These are phyloP conservation scores for Numenius arquata DNA, from an alignment of 2,113 vertebrate genomes.

Conservation along the genomic window DNA sequence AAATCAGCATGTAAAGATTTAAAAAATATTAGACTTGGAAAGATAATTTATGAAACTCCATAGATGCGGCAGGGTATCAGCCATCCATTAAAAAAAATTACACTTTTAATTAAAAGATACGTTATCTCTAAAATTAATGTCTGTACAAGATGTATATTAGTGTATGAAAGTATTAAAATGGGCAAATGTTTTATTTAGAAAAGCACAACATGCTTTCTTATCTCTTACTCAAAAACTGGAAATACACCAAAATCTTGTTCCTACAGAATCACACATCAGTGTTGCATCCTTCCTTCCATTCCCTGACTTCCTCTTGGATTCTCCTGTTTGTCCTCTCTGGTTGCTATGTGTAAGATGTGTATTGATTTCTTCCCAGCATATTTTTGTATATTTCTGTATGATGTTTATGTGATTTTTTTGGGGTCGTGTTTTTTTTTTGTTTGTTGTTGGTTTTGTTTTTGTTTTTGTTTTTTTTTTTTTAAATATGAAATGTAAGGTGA, in stretches of 20 bases:
- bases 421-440: neutral
- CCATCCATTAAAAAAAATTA: neutral
- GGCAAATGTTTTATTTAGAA: neutral
- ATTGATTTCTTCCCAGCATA: neutral
- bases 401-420: neutral
- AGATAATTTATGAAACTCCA: neutral
- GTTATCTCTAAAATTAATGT: conserved; percentile 18
- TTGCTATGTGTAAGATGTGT: neutral
- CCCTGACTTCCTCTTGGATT: neutral
- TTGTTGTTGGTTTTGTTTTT: too few species aligned
- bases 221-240: neutral
- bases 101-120: conserved; percentile 15
- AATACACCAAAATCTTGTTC: neutral
- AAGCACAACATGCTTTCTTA: neutral
- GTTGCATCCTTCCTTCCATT: neutral
- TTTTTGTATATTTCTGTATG: neutral
- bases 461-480: neutral
- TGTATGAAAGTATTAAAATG: neutral
- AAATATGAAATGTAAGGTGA: neutral
- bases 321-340: neutral
- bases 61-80: neutral
- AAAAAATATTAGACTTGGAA: neutral
- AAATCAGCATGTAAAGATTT: neutral
- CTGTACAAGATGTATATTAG: neutral
- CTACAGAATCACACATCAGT: neutral